Percentiles rank a stretch among this genome's conserved stretches.
Evolutionary conservation across 2,888 invertebrate genomes (phyloP).

Genomic region (Ligdia adustata): DNA sequence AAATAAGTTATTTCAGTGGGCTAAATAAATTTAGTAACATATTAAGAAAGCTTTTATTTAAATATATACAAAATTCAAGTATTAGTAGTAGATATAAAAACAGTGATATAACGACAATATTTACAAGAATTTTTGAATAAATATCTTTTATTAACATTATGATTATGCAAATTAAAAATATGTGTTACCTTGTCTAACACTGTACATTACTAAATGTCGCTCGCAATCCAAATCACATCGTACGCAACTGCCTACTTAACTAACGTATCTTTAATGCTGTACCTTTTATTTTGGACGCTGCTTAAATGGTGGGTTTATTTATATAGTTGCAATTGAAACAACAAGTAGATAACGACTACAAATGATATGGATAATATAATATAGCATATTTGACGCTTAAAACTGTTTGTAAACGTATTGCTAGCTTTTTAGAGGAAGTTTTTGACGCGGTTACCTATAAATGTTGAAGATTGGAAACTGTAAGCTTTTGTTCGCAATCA

Average conservation of each 20-base stretch:
- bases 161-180: too few species aligned
- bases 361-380: constrained; percentile 64
- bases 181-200: too few species aligned
- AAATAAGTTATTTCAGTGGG: too few species aligned
- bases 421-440: constrained; percentile 60
- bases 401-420: constrained; percentile 43
- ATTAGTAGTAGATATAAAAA: too few species aligned
- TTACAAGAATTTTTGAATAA: too few species aligned
- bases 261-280: constrained; percentile 49
- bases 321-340: constrained; percentile 82
- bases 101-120: too few species aligned
- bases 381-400: constrained; percentile 29
- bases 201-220: background rate
- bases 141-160: too few species aligned
- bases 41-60: too few species aligned
- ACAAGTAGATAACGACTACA: constrained; percentile 85
- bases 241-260: constrained; percentile 28
- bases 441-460: constrained; percentile 45
- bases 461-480: constrained; percentile 12
- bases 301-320: constrained; percentile 76
- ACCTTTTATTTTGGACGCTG: constrained; percentile 77
- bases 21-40: too few species aligned
- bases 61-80: too few species aligned
- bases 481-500: too few species aligned
- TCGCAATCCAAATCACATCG: background rate